phyloP scores from a whole-genome alignment of 2,113 vertebrate genomes.

The Dryoscopus gambensis region DNA sequence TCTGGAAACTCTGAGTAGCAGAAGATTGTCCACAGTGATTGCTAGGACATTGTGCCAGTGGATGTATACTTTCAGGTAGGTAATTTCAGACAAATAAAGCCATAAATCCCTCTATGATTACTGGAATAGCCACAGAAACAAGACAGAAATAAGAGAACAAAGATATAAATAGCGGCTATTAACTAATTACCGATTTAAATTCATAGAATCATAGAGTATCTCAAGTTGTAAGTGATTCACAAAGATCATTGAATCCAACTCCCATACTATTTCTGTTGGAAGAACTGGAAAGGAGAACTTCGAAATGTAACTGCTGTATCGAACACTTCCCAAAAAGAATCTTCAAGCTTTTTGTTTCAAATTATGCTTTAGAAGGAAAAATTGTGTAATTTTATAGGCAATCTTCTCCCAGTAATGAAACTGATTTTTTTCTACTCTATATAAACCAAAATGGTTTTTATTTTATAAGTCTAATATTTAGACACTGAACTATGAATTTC shows the following conservation, averaged over 20 bases:
- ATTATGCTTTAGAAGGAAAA: not conserved
- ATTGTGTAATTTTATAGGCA: not conserved
- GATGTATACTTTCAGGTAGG: not conserved
- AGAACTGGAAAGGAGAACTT: not conserved
- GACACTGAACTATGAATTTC: not conserved
- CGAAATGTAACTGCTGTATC: not conserved
- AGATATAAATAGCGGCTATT: not conserved
- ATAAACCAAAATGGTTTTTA: not conserved
- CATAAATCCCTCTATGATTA: not conserved
- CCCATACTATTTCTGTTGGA: not conserved
- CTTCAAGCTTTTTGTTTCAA: not conserved
- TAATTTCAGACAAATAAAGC: not conserved
- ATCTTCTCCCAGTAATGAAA: not conserved
- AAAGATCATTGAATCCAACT: not conserved
- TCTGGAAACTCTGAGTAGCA: not conserved
- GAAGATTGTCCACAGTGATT: not conserved
- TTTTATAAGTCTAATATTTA: not conserved
- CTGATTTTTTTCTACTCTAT: not conserved
- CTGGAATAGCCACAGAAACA: not conserved
- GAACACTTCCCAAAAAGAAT: not conserved
- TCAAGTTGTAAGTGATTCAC: not conserved
- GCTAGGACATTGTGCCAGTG: not conserved
- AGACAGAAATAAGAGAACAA: not conserved
- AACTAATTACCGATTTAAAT: not conserved
- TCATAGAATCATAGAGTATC: not conserved